Base-by-base conservation (phyloP, 2,888 invertebrate genomes). In the Stenodera caucasica region DNA sequence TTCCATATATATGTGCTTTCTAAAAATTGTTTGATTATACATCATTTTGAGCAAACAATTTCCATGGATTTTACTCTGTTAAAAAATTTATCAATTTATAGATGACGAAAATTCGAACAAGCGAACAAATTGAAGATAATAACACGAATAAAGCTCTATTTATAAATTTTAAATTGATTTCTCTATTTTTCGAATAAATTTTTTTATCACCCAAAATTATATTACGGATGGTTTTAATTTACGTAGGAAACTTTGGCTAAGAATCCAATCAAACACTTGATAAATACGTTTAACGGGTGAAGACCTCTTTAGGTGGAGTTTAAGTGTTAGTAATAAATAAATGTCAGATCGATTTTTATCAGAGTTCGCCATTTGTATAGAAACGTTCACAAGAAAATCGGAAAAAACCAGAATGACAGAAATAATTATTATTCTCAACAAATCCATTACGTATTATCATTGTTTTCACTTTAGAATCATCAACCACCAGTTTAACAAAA, bases 291-390 rank as follows among this genome's bases (percentile, higher is more conserved):
- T 66, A 67, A 60, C 64, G 66, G 64, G 60, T 66, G 65, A 68
- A 65, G 67, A 63, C 63, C 65, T 65, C 70, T 67, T 64, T 67
- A 67, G 68, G 66, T 66, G 58, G 45, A 65, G 63, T 69, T 69
- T 70, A 68, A 69, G 69, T 68, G 69, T 67, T 67, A 57, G 68
- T 70, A 65, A 72, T 70, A 71, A 71, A 71, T 70, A 68, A 71
- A 67, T 68, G 69, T 71, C 70, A 71, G 69, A 71, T 72, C 69
- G 71, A 72, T 72, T 72, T 70, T 70, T 68, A 70, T 69, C 68
- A 64, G 69, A 70, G 68, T 63, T 67, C 67, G 66, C 67, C 67
- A 71, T 71, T 71, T 69, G 71, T 71, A 71, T 67, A 63, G 66
- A 63, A 66, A 59, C 65, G 12, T 70, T 65, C 63, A 62, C 65